phyloP scores from a whole-genome alignment of 2,113 vertebrate genomes.

The Cynocephalus volans region DNA sequence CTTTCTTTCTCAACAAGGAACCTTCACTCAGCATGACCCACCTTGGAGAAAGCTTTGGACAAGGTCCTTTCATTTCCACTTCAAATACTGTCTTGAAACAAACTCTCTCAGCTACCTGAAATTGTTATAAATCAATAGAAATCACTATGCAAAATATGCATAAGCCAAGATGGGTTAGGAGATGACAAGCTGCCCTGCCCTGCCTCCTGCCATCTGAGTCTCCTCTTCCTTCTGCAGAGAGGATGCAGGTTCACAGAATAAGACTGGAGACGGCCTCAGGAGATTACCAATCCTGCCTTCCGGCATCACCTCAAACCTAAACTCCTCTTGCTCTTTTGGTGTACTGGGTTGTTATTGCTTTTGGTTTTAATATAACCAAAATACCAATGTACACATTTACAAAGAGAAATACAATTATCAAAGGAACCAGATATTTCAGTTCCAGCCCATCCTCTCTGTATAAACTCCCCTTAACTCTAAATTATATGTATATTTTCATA shows the following conservation, averaged over 20 bases:
- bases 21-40: constrained; percentile 61
- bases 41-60: constrained; percentile 69
- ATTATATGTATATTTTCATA: background rate
- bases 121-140: constrained; percentile 71
- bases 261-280: background rate
- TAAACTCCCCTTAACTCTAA: background rate
- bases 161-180: constrained; percentile 57
- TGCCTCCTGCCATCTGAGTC: constrained; percentile 56
- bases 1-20: constrained; percentile 69
- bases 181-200: constrained; percentile 29
- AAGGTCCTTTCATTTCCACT: constrained; percentile 66
- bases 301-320: background rate
- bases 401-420: constrained; percentile 53
- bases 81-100: constrained; percentile 64
- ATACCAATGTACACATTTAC: background rate
- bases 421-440: constrained; percentile 32
- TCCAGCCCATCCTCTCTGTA: background rate
- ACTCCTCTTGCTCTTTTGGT: background rate
- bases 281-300: background rate
- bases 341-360: background rate
- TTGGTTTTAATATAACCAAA: constrained; percentile 60
- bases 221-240: constrained; percentile 61
- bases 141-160: constrained; percentile 68
- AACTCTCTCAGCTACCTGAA: constrained; percentile 56
- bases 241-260: background rate